These are phyloP conservation scores for Xestia xanthographa DNA, from an alignment of 2,888 invertebrate genomes.

Conservation along the genomic window DNA sequence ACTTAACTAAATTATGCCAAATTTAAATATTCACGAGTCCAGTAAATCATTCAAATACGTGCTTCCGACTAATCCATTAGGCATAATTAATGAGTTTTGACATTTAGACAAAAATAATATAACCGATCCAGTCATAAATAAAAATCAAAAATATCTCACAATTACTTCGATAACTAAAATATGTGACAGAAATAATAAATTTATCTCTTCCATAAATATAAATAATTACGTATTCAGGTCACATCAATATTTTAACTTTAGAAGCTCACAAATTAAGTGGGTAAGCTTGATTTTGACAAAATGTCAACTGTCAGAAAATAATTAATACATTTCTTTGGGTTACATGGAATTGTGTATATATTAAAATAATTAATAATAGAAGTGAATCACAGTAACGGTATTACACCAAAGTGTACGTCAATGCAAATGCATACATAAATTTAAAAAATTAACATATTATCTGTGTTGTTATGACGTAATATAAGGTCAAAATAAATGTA, in stretches of 20 bases:
- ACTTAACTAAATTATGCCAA: constrained; percentile 34
- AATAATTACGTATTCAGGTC: constrained; percentile 51
- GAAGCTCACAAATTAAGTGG: constrained; percentile 39
- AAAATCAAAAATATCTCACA: constrained; percentile 45
- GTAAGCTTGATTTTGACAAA: constrained; percentile 47
- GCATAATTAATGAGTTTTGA: constrained; percentile 60
- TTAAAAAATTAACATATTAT: background rate
- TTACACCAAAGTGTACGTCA: background rate
- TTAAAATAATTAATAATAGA: constrained; percentile 16
- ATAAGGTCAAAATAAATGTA: background rate
- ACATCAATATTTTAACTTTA: constrained; percentile 45
- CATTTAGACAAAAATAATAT: constrained; percentile 47
- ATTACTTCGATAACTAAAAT: constrained; percentile 39
- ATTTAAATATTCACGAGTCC: constrained; percentile 22
- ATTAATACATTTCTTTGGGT: constrained; percentile 56
- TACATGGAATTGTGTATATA: constrained; percentile 37
- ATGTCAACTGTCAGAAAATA: constrained; percentile 61
- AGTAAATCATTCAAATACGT: constrained; percentile 46
- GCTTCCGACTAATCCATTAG: constrained; percentile 57
- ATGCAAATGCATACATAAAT: constrained; percentile 1
- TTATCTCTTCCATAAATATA: constrained; percentile 34
- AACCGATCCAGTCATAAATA: constrained; percentile 34
- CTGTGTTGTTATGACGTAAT: background rate
- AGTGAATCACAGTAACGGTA: constrained; percentile 26
- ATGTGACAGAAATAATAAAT: constrained; percentile 53